A percentile compares a stretch with the other conserved stretches of the same genome.
These are phyloP conservation scores for Eira barbara DNA, from an alignment of 2,113 vertebrate genomes.

Conservation along the genomic window DNA sequence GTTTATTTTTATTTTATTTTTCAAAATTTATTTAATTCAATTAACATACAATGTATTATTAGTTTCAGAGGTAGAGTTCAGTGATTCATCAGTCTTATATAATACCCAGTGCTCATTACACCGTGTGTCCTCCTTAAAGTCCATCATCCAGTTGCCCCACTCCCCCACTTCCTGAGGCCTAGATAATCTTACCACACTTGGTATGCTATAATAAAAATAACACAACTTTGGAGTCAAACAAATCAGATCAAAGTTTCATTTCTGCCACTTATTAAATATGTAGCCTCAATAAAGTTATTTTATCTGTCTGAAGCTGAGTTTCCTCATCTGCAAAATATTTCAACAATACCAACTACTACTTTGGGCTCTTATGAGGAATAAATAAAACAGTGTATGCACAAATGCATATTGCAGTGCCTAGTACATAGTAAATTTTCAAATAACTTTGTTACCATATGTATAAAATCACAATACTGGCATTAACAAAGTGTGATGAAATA, in stretches of 20 bases:
- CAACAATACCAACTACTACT: not conserved
- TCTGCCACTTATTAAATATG: not conserved
- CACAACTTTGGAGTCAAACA: not conserved
- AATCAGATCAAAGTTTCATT: not conserved
- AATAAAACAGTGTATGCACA: not conserved
- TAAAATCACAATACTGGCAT: not conserved
- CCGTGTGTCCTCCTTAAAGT: not conserved
- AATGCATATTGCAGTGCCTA: not conserved
- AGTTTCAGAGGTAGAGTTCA: not conserved
- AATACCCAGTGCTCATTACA: not conserved
- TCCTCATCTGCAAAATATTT: not conserved
- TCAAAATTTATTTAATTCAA: not conserved
- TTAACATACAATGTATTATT: not conserved
- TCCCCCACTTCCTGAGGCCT: not conserved
- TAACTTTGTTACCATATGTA: not conserved
- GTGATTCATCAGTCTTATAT: not conserved
- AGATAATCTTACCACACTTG: not conserved
- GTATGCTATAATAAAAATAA: not conserved
- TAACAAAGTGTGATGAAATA: not conserved
- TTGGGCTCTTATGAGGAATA: not conserved
- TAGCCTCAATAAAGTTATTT: not conserved
- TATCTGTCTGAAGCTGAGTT: not conserved
- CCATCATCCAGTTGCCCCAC: not conserved
- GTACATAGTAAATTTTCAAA: not conserved
- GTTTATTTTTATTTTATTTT: not conserved